phyloP scores from a whole-genome alignment of 2,113 vertebrate genomes.

The Colaptes auratus region DNA sequence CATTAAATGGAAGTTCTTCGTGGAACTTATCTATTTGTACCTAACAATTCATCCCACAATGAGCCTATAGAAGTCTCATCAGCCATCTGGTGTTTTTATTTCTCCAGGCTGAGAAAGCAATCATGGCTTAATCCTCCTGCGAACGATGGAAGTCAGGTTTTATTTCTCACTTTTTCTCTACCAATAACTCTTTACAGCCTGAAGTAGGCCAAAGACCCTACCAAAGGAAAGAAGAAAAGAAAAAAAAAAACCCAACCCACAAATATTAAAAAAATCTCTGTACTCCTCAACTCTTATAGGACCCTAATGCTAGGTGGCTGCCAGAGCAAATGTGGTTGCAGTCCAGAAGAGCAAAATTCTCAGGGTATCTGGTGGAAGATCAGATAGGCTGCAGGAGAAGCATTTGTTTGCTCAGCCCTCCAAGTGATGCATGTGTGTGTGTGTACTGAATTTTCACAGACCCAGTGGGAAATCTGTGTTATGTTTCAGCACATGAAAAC shows the following conservation, averaged over 20 bases:
- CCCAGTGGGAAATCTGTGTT: not conserved
- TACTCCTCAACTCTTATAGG: slow-evolving; percentile 28
- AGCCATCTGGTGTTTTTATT: slow-evolving; percentile 73
- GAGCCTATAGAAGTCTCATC: slow-evolving; percentile 60
- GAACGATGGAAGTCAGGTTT: slow-evolving; percentile 68
- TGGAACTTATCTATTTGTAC: slow-evolving; percentile 49
- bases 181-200: slow-evolving; percentile 58
- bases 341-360: slow-evolving; percentile 39
- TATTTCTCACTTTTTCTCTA: slow-evolving; percentile 58
- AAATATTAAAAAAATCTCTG: not conserved
- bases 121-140: slow-evolving; percentile 66
- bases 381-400: not conserved
- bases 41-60: slow-evolving; percentile 41
- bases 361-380: slow-evolving; percentile 14
- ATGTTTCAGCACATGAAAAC: not conserved
- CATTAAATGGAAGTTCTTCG: slow-evolving; percentile 30
- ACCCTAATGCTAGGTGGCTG: not conserved
- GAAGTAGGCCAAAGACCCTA: slow-evolving; percentile 47
- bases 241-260: too few species aligned
- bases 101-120: slow-evolving; percentile 73
- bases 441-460: not conserved
- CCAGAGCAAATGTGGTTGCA: not conserved
- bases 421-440: not conserved
- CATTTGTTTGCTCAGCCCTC: not conserved
- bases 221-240: not conserved